phyloP scores from a whole-genome alignment of 2,888 invertebrate genomes.

The Spilarctia lutea region DNA sequence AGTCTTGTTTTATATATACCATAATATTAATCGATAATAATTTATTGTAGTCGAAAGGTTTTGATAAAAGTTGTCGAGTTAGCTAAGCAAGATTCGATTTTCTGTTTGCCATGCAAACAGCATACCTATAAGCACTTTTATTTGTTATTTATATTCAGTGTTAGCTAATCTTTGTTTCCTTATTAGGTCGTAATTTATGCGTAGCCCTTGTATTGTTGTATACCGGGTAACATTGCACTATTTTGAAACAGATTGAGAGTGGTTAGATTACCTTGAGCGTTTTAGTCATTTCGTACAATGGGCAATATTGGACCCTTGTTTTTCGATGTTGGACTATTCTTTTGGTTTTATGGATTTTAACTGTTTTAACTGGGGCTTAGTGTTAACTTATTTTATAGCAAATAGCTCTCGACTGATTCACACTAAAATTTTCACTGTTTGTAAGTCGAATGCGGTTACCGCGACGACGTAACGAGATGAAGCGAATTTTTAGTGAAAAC shows the following conservation, averaged over 20 bases:
- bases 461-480: no score
- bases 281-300: background rate
- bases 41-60: background rate
- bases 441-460: no score
- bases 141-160: slow-evolving; percentile 11
- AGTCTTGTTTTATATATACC: background rate
- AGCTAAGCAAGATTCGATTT: background rate
- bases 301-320: no score
- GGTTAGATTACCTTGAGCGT: background rate
- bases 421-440: no score
- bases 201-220: background rate
- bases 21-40: background rate
- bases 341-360: no score
- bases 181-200: slow-evolving; percentile 5
- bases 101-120: background rate
- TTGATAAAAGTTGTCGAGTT: no score
- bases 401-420: no score
- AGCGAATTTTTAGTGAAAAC: no score
- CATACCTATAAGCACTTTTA: background rate
- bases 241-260: background rate
- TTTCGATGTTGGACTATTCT: no score
- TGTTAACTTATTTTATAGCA: no score
- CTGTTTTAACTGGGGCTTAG: no score
- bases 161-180: slow-evolving; percentile 9
- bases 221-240: background rate